Conservation (phyloP, 2,888 invertebrate species). For the Hermaeophaga mercurialis region DNA sequence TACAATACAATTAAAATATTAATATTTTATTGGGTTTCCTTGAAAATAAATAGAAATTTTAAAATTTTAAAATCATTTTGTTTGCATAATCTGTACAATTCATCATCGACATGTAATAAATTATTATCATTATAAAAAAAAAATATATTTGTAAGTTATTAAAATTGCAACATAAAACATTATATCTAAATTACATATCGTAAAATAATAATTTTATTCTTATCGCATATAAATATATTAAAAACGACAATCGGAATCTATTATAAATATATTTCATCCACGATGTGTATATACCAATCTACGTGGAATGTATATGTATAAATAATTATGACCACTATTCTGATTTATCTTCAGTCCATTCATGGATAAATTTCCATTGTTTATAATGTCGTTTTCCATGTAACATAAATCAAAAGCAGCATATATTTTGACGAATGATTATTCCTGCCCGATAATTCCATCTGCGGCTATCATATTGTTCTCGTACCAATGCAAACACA, state of each 20-base stretch:
- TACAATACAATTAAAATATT: too few species aligned
- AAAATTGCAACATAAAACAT: too few species aligned
- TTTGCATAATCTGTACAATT: too few species aligned
- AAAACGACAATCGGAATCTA: not conserved
- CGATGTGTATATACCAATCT: not conserved
- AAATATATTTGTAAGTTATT: too few species aligned
- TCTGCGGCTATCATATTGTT: not conserved
- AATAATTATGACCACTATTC: constrained; percentile 1
- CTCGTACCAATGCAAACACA: not conserved
- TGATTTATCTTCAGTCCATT: constrained; percentile 18
- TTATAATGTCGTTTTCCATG: constrained; percentile 17
- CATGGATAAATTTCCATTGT: constrained; percentile 15
- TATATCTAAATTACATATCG: too few species aligned
- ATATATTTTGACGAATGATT: constrained; percentile 2
- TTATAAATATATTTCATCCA: not conserved
- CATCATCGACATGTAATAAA: too few species aligned
- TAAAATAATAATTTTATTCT: too few species aligned
- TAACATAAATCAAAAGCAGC: constrained; percentile 15
- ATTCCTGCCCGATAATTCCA: constrained; percentile 10
- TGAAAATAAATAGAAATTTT: too few species aligned
- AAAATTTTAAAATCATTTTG: too few species aligned
- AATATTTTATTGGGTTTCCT: too few species aligned
- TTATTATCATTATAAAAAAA: too few species aligned
- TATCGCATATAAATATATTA: too few species aligned
- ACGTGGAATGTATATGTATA: constrained; percentile 4